Evolutionary conservation across 1,140 invertebrate species (phyloP), one percentile per base, ranked within the genome.

Genomic region (Drosophila nasuta): DNA sequence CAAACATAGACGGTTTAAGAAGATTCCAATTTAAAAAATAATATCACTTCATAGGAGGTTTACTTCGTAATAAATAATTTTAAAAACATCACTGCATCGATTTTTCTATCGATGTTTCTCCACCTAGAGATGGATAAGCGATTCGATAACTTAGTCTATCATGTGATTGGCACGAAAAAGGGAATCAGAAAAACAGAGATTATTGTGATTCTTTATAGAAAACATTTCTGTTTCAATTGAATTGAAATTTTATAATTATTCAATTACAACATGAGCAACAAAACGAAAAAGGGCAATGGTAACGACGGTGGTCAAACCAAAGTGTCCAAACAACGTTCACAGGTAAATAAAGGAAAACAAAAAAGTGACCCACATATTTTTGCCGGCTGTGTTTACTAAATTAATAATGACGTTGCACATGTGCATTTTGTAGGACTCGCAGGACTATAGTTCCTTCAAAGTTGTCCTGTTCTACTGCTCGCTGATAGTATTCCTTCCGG

Each of bases 401-500:
- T 25, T 25, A 56, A 25, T 33, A 17, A 62, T 11, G 33, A 62
- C 60, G 45, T 69, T 5, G 1, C 41, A 38, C 28, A 48, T 13
- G 35, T 33, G 5, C 5, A 3, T 30, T 72, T 52, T 0, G 8
- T 17, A 92, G 91, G 88, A 92, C 58, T 81, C 74, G 1, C 81
- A 94, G 69, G 94, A 94, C 81, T 94, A 94, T 77, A 93, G 93
- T 77, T 93, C 95, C 13, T 95, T 95, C 85, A 94, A 93, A 79
- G 95, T 94, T 67, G 94, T 95, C 46, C 93, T 95, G 54, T 94
- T 93, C 86, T 95, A 95, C 87, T 95, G 94, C 88, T 92, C 94
- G 28, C 93, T 95, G 46, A 95, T 95, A 52, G 94, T 95, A 60
- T 93, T 95, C 57, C 93, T 95, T 35, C 95, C 95, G 6, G 94